Percentiles rank a stretch among this genome's conserved stretches.
These are phyloP conservation scores for Lepisosteus oculatus DNA, from an alignment of 2,113 vertebrate genomes.

Conservation along the genomic window DNA sequence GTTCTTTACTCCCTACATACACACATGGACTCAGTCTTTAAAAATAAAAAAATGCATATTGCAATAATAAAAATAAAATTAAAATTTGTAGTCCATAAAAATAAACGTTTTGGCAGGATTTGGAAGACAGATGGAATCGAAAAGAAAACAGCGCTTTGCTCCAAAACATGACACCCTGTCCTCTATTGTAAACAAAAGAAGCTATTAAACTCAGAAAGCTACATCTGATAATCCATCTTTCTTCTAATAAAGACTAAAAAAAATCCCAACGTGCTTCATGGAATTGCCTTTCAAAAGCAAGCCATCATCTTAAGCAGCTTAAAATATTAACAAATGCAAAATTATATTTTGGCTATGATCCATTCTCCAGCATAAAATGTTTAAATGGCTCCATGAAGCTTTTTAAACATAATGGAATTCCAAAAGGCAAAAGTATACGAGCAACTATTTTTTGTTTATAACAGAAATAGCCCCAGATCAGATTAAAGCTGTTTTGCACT, in stretches of 20 bases:
- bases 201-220: not conserved
- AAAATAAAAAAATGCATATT: too few species aligned
- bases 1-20: too few species aligned
- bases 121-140: not conserved
- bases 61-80: too few species aligned
- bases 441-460: constrained; percentile 53
- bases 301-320: not conserved
- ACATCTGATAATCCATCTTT: not conserved
- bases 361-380: not conserved
- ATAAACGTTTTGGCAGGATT: not conserved
- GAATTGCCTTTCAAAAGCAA: not conserved
- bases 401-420: constrained; percentile 52
- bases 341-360: not conserved
- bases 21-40: too few species aligned
- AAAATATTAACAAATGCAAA: not conserved
- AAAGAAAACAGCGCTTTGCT: not conserved
- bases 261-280: not conserved
- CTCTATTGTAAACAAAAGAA: not conserved
- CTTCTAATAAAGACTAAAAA: too few species aligned
- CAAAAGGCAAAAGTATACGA: constrained; percentile 36
- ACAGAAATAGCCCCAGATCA: constrained; percentile 57
- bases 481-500: constrained; percentile 79
- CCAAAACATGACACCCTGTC: not conserved
- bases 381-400: constrained; percentile 51
- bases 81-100: too few species aligned